A percentile compares a stretch with the other conserved stretches of the same genome.
Evolutionary conservation across 2,113 vertebrate genomes (phyloP).

Genomic region (Oceanodroma tethys): DNA sequence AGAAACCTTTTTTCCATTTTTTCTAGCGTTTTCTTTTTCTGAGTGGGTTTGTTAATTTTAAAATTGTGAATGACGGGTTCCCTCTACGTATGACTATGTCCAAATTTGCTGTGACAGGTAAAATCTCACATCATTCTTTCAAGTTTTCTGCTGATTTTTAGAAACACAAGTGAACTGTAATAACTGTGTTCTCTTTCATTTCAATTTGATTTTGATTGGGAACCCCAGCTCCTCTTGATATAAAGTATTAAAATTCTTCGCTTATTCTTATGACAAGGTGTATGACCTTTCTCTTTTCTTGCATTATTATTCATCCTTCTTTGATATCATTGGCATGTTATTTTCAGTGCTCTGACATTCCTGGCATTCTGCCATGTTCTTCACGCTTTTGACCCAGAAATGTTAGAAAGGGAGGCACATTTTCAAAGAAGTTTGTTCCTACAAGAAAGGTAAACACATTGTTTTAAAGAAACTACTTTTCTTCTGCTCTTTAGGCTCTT

Average conservation of each 20-base stretch:
- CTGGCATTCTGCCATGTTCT: constrained; percentile 33
- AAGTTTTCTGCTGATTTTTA: neutral
- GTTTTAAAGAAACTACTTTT: neutral
- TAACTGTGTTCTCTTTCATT: neutral
- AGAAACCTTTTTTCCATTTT: neutral
- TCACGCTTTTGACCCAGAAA: neutral
- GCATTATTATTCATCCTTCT: constrained; percentile 44
- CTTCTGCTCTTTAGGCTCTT: neutral
- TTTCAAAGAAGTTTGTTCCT: neutral
- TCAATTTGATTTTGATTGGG: neutral
- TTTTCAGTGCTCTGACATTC: constrained; percentile 8
- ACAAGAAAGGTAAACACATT: neutral
- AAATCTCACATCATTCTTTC: neutral
- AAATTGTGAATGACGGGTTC: neutral
- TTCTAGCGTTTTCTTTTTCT: neutral
- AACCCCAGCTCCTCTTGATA: neutral
- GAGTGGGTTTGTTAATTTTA: neutral
- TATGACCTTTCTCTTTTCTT: constrained; percentile 49
- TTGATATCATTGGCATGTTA: constrained; percentile 31
- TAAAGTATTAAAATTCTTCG: constrained; percentile 5
- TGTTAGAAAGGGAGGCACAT: neutral
- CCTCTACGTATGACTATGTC: neutral
- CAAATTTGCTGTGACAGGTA: neutral
- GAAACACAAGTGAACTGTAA: neutral
- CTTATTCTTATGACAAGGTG: constrained; percentile 9